phyloP scores from a whole-genome alignment of 2,113 vertebrate species.

The Nibea albiflora region DNA sequence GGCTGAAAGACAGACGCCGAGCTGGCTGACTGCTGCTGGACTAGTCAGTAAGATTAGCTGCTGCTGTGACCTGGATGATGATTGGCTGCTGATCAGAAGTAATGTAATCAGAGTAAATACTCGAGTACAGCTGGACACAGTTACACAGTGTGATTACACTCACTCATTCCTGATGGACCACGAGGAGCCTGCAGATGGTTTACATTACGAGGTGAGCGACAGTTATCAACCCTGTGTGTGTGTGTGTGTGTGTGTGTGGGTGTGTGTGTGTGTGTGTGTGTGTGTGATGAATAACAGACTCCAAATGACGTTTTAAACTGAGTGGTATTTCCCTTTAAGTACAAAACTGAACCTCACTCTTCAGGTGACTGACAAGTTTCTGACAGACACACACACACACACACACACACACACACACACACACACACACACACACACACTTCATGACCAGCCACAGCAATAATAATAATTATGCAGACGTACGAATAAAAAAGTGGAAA shows the following conservation, averaged over 20 bases:
- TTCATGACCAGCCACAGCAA: slow-evolving; percentile 29
- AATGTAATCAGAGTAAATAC: too few relatives aligned
- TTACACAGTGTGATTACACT: too few relatives aligned
- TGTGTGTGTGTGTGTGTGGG: too few relatives aligned
- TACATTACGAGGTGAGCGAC: slow-evolving; percentile 59
- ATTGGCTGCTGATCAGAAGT: too few relatives aligned
- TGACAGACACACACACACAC: slow-evolving; percentile 50
- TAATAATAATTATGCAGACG: slow-evolving; percentile 8
- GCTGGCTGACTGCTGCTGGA: too few relatives aligned
- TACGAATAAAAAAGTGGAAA: too few relatives aligned
- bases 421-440: slow-evolving; percentile 31
- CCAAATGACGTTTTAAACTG: slow-evolving; percentile 58
- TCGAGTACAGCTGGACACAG: too few relatives aligned
- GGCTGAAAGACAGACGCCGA: too few relatives aligned
- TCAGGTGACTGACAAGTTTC: slow-evolving; percentile 54
- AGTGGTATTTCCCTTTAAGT: slow-evolving; percentile 62
- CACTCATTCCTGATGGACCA: too few relatives aligned
- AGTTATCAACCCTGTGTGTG: slow-evolving; percentile 49
- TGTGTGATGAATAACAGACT: slow-evolving; percentile 59
- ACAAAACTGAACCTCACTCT: slow-evolving; percentile 41
- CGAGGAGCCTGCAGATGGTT: slow-evolving; percentile 15
- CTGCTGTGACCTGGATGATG: too few relatives aligned
- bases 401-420: background rate
- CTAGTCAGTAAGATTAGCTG: too few relatives aligned
- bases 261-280: background rate